phyloP scores from a whole-genome alignment of 2,113 vertebrate species.

The Thalassarche chlororhynchos region DNA sequence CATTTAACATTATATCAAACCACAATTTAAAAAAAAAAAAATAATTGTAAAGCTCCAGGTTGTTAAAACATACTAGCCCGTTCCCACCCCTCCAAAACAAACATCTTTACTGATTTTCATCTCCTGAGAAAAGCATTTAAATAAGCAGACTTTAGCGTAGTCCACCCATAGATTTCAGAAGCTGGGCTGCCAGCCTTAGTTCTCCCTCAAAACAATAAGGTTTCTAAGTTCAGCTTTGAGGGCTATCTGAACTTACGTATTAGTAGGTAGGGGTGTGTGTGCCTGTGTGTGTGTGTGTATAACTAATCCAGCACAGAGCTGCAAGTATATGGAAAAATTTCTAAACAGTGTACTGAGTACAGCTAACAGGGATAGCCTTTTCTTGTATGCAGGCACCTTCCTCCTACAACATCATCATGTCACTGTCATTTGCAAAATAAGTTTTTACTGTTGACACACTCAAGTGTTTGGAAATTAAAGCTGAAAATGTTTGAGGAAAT shows the following conservation, averaged over 20 bases:
- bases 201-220: not conserved
- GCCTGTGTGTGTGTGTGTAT: too few species aligned
- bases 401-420: not conserved
- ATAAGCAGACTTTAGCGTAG: not conserved
- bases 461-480: not conserved
- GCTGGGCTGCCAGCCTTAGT: not conserved
- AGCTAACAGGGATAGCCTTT: not conserved
- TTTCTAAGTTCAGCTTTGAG: not conserved
- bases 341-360: not conserved
- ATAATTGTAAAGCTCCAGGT: not conserved
- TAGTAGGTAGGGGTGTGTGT: too few species aligned
- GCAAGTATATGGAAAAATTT: not conserved
- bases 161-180: not conserved
- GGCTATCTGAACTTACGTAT: not conserved
- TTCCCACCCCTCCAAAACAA: not conserved
- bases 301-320: not conserved
- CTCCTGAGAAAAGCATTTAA: not conserved
- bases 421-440: not conserved
- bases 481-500: not conserved
- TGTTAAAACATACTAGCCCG: not conserved
- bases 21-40: not conserved
- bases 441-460: not conserved
- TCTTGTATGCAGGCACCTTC: not conserved
- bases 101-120: not conserved
- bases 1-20: not conserved